phyloP scores from a whole-genome alignment of 2,797 vertebrate genomes.

The Halcyon leucocephala region DNA sequence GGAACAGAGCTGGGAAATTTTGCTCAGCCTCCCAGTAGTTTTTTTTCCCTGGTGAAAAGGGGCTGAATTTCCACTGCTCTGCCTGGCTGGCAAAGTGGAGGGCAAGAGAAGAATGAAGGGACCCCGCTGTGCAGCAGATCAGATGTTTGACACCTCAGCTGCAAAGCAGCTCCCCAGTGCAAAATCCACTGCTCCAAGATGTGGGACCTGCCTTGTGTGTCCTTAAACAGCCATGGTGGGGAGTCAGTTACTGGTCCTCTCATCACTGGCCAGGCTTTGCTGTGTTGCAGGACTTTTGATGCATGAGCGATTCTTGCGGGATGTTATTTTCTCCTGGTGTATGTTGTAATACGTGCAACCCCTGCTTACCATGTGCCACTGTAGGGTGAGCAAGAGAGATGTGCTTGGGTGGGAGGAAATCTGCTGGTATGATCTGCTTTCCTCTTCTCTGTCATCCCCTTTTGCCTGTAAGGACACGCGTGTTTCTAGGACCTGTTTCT shows the following conservation, averaged over 20 bases:
- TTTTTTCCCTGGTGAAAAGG: neutral
- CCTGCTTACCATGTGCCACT: neutral
- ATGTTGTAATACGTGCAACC: rapidly evolving
- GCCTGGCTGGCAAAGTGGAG: neutral
- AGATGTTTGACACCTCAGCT: neutral
- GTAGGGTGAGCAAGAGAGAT: neutral
- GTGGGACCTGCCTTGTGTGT: neutral
- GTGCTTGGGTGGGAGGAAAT: rapidly evolving
- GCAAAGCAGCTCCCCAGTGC: neutral
- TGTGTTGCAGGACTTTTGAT: neutral
- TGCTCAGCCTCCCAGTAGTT: neutral
- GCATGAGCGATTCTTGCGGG: rapidly evolving
- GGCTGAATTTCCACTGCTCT: neutral
- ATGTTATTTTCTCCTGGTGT: neutral
- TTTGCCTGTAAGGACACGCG: neutral
- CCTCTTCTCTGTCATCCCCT: neutral
- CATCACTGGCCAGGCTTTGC: neutral
- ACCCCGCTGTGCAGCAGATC: neutral
- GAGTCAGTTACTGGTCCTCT: neutral
- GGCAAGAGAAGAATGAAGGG: neutral
- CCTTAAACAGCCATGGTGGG: neutral
- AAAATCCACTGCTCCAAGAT: neutral
- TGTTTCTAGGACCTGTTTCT: neutral
- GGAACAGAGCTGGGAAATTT: neutral
- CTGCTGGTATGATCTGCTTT: neutral